Conservation (phyloP, 2,888 invertebrate genomes). For the Meiosimyza decipiens region DNA sequence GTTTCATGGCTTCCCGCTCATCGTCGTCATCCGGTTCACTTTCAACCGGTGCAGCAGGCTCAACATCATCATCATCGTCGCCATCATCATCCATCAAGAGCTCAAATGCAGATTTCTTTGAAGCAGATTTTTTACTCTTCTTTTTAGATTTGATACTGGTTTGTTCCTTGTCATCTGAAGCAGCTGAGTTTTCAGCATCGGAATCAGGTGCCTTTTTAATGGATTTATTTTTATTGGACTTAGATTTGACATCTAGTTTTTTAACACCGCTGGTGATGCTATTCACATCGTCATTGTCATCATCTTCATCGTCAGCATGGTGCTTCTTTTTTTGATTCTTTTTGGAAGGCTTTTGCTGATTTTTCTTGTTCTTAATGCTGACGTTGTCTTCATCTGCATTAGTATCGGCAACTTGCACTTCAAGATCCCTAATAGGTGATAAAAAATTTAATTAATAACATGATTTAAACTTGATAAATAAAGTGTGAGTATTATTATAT, state of each 20-base stretch:
- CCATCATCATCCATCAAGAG: constrained; percentile 75
- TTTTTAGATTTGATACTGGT: constrained; percentile 49
- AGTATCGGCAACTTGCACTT: constrained; percentile 55
- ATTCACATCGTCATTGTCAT: constrained; percentile 67
- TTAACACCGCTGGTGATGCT: constrained; percentile 68
- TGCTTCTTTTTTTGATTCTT: constrained; percentile 58
- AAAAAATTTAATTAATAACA: constrained; percentile 15
- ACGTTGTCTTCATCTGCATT: constrained; percentile 51
- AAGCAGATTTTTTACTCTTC: constrained; percentile 53
- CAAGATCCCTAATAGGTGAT: constrained; percentile 73
- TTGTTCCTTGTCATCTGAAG: constrained; percentile 49
- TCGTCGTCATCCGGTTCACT: constrained; percentile 55
- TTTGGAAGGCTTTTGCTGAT: constrained; percentile 60
- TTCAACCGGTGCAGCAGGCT: constrained; percentile 41
- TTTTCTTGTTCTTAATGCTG: constrained; percentile 66
- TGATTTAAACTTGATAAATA: no score
- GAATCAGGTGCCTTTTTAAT: constrained; percentile 1
- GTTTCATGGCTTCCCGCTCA: constrained; percentile 67
- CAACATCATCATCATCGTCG: constrained; percentile 58
- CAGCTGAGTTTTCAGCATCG: constrained; percentile 6
- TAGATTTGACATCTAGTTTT: constrained; percentile 71
- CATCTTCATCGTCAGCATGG: constrained; percentile 66
- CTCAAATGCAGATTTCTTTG: constrained; percentile 74
- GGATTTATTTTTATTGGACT: constrained; percentile 51
- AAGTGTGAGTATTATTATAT: no score